Base-by-base conservation (phyloP, 2,113 vertebrate species). In the Uria aalge region DNA sequence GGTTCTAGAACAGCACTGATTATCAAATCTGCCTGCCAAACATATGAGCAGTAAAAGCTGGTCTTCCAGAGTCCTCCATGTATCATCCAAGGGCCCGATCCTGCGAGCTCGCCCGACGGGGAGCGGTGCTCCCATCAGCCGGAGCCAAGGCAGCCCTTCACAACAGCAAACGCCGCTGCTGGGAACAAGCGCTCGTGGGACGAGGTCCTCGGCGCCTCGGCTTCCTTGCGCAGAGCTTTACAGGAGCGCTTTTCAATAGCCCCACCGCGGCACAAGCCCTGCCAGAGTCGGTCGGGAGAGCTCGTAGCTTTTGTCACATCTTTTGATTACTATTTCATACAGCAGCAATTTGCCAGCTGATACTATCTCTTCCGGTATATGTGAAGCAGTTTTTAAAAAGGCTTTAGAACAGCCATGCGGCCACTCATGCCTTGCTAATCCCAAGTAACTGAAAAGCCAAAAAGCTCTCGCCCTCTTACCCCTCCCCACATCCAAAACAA, bases 1-100 rank as follows among this genome's bases (percentile, higher is more conserved):
- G 98, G 98, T 98, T 99, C 98, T 98, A 98, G 98, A 98, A 98
- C 98, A 98, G 98, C 98, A 98, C 98, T 98, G 98, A 97, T 98
- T 98, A 98, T 97, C 97, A 96, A 96, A 98, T 98, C 98, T 95
- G 97, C 98, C 98, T 98, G 98, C 98, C 98, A 98, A 98, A 98
- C 98, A 98, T 98, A 98, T 97, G 98, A 98, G 98, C 97, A 98
- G 97, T 95, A 97, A 97, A 98, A 97, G 97, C 97, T 96, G 95
- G 96, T 98, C 97, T 98, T 98, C 98, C 94, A 97, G 97, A 98
- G 98, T 97, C 98, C 98, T 95, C 97, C 86, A 83, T 97, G 97
- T 98, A 98, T 96, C 97, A 95, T 97, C 88, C 91, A 96, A 95
- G 87, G 84, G 94, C 92, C 93, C 78, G 6, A 95, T 96, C 60